These are phyloP conservation scores for Gymnorhina tibicen DNA, from an alignment of 2,113 vertebrate genomes.

Conservation along the genomic window DNA sequence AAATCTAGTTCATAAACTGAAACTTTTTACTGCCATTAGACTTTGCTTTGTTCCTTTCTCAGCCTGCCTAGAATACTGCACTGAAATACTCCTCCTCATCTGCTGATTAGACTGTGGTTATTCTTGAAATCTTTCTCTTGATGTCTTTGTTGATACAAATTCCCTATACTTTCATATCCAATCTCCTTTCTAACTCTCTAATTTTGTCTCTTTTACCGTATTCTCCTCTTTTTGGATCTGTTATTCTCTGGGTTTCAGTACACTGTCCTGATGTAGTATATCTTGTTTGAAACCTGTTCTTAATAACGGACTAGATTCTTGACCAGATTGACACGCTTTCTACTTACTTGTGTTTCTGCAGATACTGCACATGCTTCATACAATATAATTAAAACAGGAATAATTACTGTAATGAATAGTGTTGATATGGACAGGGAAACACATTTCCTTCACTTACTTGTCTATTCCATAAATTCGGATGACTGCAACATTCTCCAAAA, in stretches of 20 bases:
- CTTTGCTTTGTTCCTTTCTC: not conserved
- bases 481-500: slow-evolving; percentile 91
- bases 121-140: not conserved
- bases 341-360: not conserved
- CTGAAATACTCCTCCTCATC: not conserved
- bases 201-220: not conserved
- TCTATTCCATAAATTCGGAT: slow-evolving; percentile 92
- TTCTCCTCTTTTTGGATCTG: not conserved
- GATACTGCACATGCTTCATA: not conserved
- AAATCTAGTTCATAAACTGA: not conserved
- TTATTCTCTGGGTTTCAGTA: not conserved
- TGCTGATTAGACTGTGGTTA: not conserved
- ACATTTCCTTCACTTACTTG: slow-evolving; percentile 77
- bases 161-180: not conserved
- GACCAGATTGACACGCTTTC: not conserved
- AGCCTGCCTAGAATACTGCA: not conserved
- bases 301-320: not conserved
- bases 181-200: not conserved
- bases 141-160: not conserved
- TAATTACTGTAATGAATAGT: not conserved
- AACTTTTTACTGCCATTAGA: not conserved
- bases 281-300: not conserved
- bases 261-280: not conserved
- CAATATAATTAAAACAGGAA: not conserved
- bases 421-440: not conserved